Conservation (phyloP, 2,888 invertebrate genomes). For the Agriopis marginaria region DNA sequence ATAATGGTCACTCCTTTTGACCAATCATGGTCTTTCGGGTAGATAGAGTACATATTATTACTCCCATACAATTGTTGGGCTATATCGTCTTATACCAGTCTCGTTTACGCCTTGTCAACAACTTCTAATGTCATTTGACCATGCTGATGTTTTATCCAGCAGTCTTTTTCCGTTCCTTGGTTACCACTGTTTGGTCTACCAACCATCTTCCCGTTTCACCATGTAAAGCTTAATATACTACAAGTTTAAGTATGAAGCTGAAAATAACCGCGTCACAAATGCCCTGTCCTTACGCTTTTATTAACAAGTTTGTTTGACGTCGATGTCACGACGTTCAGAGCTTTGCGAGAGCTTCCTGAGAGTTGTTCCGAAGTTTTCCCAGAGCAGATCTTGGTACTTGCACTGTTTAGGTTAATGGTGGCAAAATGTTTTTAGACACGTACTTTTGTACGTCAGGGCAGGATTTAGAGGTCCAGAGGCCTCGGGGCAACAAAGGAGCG, state of each 20-base stretch:
- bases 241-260: background rate
- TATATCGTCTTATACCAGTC: too few species aligned
- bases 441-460: slow-evolving; percentile 10
- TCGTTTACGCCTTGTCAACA: too few species aligned
- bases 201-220: background rate
- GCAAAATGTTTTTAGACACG: slow-evolving; percentile 22
- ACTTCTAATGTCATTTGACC: too few species aligned
- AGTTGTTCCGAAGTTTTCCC: slow-evolving; percentile 45
- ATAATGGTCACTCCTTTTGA: too few species aligned
- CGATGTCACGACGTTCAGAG: slow-evolving; percentile 44
- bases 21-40: too few species aligned
- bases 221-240: background rate
- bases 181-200: too few species aligned
- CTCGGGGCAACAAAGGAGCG: too few species aligned
- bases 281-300: slow-evolving; percentile 43
- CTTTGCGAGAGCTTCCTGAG: slow-evolving; percentile 44
- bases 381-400: slow-evolving; percentile 42
- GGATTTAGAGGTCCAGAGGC: too few species aligned
- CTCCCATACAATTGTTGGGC: too few species aligned
- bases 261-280: slow-evolving; percentile 17
- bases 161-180: too few species aligned
- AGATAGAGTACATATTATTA: too few species aligned
- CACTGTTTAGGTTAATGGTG: slow-evolving; percentile 50
- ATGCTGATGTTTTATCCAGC: too few species aligned
- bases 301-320: slow-evolving; percentile 53